Conservation (phyloP, 1,140 invertebrate genomes). For the Parapsyche elsis region DNA sequence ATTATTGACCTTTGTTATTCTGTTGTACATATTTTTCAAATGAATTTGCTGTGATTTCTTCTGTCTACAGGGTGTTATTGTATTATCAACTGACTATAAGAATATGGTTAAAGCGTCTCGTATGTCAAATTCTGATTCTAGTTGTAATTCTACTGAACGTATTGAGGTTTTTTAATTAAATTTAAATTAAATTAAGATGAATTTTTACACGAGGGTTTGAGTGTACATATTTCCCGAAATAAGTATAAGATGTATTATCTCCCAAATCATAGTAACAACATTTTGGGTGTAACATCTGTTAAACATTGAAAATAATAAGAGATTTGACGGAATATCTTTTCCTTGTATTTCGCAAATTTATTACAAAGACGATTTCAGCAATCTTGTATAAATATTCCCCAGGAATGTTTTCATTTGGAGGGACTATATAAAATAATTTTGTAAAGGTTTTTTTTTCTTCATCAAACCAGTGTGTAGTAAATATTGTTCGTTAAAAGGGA, state of each 20-base stretch:
- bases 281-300: neutral
- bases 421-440: too few species aligned
- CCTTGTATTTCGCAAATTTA: too few species aligned
- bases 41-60: conserved; percentile 46
- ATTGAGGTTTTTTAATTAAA: neutral
- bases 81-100: conserved; percentile 24
- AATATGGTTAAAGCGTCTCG: neutral
- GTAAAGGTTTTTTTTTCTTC: too few species aligned
- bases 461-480: neutral
- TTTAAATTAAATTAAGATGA: neutral
- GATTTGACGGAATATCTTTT: too few species aligned
- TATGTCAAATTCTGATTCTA: conserved; percentile 9
- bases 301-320: neutral
- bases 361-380: too few species aligned
- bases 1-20: neutral
- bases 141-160: neutral
- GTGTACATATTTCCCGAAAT: neutral
- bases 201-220: neutral
- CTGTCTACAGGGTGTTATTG: conserved; percentile 46
- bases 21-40: neutral
- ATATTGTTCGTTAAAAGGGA: conserved; percentile 12
- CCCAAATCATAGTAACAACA: neutral
- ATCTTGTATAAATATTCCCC: too few species aligned
- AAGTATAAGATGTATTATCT: neutral
- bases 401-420: too few species aligned